Evolutionary conservation across 2,797 vertebrate species (phyloP).

Genomic region (Acrossocheilus wenchowensis): DNA sequence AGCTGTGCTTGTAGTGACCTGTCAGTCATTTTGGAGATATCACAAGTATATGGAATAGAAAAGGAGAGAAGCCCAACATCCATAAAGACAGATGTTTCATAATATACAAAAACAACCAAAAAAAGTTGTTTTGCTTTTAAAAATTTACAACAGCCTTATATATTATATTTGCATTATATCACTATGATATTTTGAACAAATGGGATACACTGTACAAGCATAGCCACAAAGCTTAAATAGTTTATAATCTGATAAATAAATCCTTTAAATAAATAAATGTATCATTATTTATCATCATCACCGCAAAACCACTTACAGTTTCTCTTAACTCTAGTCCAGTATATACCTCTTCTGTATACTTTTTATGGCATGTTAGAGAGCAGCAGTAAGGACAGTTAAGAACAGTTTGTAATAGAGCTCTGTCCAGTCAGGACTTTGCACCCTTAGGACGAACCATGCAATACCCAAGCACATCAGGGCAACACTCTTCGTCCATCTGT

Average conservation of each 20-base stretch:
- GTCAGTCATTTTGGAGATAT: constrained; percentile 49
- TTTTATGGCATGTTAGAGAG: constrained; percentile 47
- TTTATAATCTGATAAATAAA: constrained; percentile 51
- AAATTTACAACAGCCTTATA: constrained; percentile 49
- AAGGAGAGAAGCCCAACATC: constrained; percentile 40
- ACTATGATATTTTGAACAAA: constrained; percentile 39
- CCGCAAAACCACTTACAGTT: constrained; percentile 28
- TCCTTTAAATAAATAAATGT: constrained; percentile 44
- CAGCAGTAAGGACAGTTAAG: constrained; percentile 48
- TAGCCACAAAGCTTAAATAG: constrained; percentile 50
- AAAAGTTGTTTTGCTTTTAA: constrained; percentile 51
- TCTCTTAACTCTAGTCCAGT: constrained; percentile 26
- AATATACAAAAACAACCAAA: constrained; percentile 37
- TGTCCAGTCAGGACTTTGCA: constrained; percentile 38
- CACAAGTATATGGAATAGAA: constrained; percentile 45
- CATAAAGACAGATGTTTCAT: constrained; percentile 38
- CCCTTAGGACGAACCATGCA: constrained; percentile 57
- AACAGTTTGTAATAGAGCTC: constrained; percentile 37
- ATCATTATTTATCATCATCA: constrained; percentile 32
- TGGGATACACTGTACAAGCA: constrained; percentile 50
- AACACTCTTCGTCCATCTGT: constrained; percentile 46
- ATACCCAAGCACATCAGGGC: constrained; percentile 53
- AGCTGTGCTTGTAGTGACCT: constrained; percentile 61
- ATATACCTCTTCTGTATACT: constrained; percentile 37
- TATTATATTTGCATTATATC: constrained; percentile 54